phyloP scores from a whole-genome alignment of 2,888 invertebrate genomes.

The Caenorhabditis macrosperma region DNA sequence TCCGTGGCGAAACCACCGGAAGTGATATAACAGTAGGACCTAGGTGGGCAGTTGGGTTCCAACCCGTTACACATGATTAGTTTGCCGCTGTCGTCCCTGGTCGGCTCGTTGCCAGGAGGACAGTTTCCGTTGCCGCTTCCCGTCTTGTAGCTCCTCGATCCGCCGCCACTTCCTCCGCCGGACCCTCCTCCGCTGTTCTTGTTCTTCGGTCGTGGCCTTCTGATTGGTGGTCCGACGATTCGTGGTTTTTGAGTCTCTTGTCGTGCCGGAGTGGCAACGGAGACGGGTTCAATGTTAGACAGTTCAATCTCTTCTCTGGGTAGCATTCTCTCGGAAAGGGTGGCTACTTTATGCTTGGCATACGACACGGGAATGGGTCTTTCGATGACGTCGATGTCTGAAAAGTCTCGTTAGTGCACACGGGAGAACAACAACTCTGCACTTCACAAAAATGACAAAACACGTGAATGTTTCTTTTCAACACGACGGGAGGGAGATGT shows the following conservation, averaged over 20 bases:
- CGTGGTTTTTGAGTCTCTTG: constrained; percentile 67
- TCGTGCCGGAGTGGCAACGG: constrained; percentile 45
- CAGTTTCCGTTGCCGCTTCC: constrained; percentile 75
- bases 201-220: constrained; percentile 70
- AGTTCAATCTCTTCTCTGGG: constrained; percentile 57
- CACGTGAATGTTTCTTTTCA: constrained; percentile 30
- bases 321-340: constrained; percentile 54
- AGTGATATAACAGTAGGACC: constrained; percentile 80
- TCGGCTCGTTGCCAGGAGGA: constrained; percentile 78
- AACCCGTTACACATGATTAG: constrained; percentile 77
- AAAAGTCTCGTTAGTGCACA: constrained; percentile 63
- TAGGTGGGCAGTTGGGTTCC: constrained; percentile 79
- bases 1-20: constrained; percentile 77
- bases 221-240: constrained; percentile 76
- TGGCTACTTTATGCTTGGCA: constrained; percentile 66
- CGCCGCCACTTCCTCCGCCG: constrained; percentile 51
- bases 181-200: constrained; percentile 58
- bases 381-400: constrained; percentile 68
- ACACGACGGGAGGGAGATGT: constrained; percentile 5
- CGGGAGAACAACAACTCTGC: constrained; percentile 49
- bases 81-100: constrained; percentile 70
- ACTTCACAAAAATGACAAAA: constrained; percentile 43
- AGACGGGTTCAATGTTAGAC: constrained; percentile 34
- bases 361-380: constrained; percentile 69
- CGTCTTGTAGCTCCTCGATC: constrained; percentile 63